Evolutionary conservation across 2,797 vertebrate species (phyloP), one percentile per base, ranked within the genome.

Genomic region (Gila robusta): DNA sequence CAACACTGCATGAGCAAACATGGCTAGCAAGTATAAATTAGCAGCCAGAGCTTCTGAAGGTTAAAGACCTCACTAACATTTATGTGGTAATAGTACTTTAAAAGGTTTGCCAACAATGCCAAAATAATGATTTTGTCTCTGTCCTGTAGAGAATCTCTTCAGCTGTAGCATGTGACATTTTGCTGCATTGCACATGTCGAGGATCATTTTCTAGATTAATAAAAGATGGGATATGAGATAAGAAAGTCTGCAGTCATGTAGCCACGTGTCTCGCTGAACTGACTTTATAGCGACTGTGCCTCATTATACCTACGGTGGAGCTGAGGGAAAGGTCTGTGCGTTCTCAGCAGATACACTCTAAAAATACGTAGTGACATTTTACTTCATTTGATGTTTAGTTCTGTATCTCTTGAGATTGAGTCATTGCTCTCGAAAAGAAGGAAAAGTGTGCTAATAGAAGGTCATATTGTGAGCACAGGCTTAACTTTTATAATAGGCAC

Each of bases 331-430:
- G n/a, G 77, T 66, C 64, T 66, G 14, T 73, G 17, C 69, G 1
- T 64, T 64, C n/a, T 62, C 16, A 19, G n/a, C 79, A 67, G n/a
- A 67, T 66, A 16, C 41, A 9, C 79, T 80, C 26, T 66, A 80
- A 80, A 80, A 47, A 80, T 66, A 80, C 9, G 37, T 59, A 19
- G 54, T 80, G 79, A 80, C 79, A 80, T 80, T 80, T 80, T 47
- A 49, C 9, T 67, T 80, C 5, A 79, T 80, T 67, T 80, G 59
- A 80, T 56, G 62, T 66, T 21, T 67, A 44, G 64, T 67, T 80
- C 59, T 49, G 26, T 67, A 14, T 67, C 78, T 80, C 76, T 62
- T 59, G 37, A 77, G 59, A 11, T 66, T 17, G 23, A 41, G n/a
- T 62, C n/a, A 10, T 32, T 66, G 26, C 64, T 32, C 64, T 17